Base-by-base conservation (phyloP, 1,140 invertebrate genomes). In the Brachionus asplanchnoidis region DNA sequence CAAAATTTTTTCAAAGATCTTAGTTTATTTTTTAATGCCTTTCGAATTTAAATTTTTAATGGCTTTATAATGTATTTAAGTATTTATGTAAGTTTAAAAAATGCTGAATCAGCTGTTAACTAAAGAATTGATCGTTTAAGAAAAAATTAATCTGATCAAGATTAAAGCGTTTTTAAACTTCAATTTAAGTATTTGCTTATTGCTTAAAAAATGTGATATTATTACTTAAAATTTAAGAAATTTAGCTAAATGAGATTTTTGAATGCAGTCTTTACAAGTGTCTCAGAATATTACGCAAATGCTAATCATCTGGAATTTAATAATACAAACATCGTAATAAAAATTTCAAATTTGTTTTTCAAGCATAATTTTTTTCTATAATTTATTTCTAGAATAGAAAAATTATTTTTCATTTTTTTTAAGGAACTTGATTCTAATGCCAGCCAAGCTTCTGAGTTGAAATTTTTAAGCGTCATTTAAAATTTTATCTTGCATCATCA, bases 351-450 rank as follows among this genome's bases (percentile, higher is more conserved):
- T 60, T 60, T 60, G 17, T 20, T 20, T n/a, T 60, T 20, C 53
- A 60, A 60, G 23, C 53, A 60, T 60, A 60, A 60, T 60, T 60
- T 60, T 60, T 60, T 60, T n/a, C n/a, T 60, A 60, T 60, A 60
- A 60, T 60, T 60, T 60, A 60, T 60, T 60, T 60, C 53, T 9
- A 26, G 53, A 60, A 56, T 17, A 56, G 53, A 6, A 60, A 60
- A 60, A 60, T 60, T 20, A 60, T 60, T 60, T 46, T 46, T 60
- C 17, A 20, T 20, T 60, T 60, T 60, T 60, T 60, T 46, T 14
- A 44, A 60, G 17, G n/a, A 60, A 60, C 17, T 60, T 60, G 53
- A 20, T 60, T 20, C 2, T 60, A 60, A 26, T 60, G 20, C 20
- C 53, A 60, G 53, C n/a, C 53, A 60, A 60, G 53, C 53, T 60